Conservation (phyloP, 2,888 invertebrate species). For the Cosmia trapezina region DNA sequence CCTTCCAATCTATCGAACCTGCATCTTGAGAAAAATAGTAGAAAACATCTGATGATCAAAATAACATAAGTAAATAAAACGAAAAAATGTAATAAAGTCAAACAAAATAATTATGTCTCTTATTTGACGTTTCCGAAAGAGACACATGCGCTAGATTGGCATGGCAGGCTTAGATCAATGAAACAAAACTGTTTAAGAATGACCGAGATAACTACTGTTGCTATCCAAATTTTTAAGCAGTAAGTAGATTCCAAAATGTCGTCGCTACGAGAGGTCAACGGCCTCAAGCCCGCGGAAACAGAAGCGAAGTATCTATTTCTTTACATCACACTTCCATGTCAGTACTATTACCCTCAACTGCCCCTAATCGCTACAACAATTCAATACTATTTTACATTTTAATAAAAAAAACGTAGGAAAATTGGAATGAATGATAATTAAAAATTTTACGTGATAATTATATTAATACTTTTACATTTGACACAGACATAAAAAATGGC, state of each 20-base stretch:
- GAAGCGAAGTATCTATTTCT: slow-evolving; percentile 30
- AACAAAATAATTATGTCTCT: slow-evolving; percentile 51
- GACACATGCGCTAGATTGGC: slow-evolving; percentile 32
- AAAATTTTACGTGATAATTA: slow-evolving; percentile 47
- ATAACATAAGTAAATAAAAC: slow-evolving; percentile 22
- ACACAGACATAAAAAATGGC: slow-evolving; percentile 54
- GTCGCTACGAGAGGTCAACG: slow-evolving; percentile 18
- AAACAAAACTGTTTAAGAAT: slow-evolving; percentile 35
- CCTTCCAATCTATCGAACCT: slow-evolving; percentile 33
- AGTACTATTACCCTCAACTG: slow-evolving; percentile 43
- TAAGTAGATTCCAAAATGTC: slow-evolving; percentile 18
- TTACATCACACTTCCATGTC: slow-evolving; percentile 53
- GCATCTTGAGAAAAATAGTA: slow-evolving; percentile 9
- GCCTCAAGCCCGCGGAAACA: slow-evolving; percentile 26
- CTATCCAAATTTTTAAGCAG: slow-evolving; percentile 12
- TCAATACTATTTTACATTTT: slow-evolving; percentile 47
- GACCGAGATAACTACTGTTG: slow-evolving; percentile 11
- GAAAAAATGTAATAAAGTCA: slow-evolving; percentile 44
- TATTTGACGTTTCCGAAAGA: slow-evolving; percentile 25
- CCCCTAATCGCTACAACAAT: slow-evolving; percentile 55
- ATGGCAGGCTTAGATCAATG: slow-evolving; percentile 20
- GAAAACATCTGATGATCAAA: slow-evolving; percentile 15
- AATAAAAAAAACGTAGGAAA: slow-evolving; percentile 35
- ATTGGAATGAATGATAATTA: slow-evolving; percentile 62
- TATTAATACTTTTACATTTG: slow-evolving; percentile 68